phyloP scores from a whole-genome alignment of 2,888 invertebrate species.

The Drosophila meridiana region DNA sequence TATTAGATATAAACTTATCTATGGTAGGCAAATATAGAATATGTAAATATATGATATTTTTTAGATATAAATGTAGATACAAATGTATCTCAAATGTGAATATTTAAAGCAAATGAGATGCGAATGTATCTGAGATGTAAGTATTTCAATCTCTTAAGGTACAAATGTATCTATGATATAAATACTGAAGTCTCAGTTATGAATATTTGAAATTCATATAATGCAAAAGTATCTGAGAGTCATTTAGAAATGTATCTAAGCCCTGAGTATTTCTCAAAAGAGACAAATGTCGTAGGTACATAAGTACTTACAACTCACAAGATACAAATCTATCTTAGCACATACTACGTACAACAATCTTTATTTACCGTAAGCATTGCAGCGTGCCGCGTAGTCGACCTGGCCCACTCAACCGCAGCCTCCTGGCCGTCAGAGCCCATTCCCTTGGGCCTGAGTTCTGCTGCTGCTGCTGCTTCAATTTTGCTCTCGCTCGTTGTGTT shows the following conservation, averaged over 20 bases:
- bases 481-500: constrained; percentile 30
- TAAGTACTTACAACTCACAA: too few species aligned
- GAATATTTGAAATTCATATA: background rate
- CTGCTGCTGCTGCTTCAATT: constrained; percentile 32
- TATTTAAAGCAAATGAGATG: background rate
- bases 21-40: too few species aligned
- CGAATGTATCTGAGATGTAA: background rate
- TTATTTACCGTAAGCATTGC: background rate
- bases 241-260: background rate
- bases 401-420: constrained; percentile 25
- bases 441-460: constrained; percentile 18
- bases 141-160: background rate
- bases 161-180: background rate
- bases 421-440: background rate
- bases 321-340: constrained; percentile 2
- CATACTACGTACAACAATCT: background rate
- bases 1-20: too few species aligned
- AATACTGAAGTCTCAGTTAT: background rate
- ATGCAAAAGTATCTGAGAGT: background rate
- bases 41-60: too few species aligned
- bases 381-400: constrained; percentile 21
- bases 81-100: background rate
- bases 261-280: background rate
- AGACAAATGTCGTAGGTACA: background rate
- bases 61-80: background rate